Evolutionary conservation across 2,888 invertebrate species (phyloP), one percentile per base, ranked within the genome.

Genomic region (Lissonota sp.): DNA sequence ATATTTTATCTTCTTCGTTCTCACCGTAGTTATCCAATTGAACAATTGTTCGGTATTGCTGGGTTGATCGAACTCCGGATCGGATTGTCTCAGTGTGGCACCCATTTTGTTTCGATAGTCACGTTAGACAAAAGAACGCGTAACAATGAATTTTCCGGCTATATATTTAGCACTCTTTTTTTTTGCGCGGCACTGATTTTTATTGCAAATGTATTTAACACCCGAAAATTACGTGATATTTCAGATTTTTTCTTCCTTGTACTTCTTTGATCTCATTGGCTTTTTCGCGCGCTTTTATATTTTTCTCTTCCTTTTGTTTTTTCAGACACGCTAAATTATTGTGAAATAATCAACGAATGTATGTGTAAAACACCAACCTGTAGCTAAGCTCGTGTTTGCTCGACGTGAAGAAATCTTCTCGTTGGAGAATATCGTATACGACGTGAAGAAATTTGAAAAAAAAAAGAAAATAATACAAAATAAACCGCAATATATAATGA

Each of bases 1-100:
- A 87, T 94, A 94, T 87, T 92, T 93, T 84, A 92, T 88, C 89
- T 95, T 95, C 93, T 95, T 95, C 90, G 92, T 93, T 92, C 94
- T 94, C 86, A 95, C 94, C 93, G 94, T 93, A 79, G 93, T 94
- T 89, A 95, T 95, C 95, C 95, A 95, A 86, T 94, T 88, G n/a
- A 86, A 79, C 5, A 91, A 81, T 66, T 87, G 84, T 39, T 90
- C 88, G 1, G 89, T 90, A 0, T 87, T 84, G 49, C 88, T 86
- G 5, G 84, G 84, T 42, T 84, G 85, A 40, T 89, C 86, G 49
- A 79, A 62, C 26, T 90, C 88, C 66, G 87, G 74, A 53, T 88
- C 88, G 40, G 86, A 74, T 46, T 81, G 84, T 71, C 84, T 87
- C 26, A 76, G 40, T 0, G 82, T 81, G 5, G 82, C 84, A 64